Evolutionary conservation across 2,797 vertebrate genomes (phyloP).

Genomic region (Myotis myotis): DNA sequence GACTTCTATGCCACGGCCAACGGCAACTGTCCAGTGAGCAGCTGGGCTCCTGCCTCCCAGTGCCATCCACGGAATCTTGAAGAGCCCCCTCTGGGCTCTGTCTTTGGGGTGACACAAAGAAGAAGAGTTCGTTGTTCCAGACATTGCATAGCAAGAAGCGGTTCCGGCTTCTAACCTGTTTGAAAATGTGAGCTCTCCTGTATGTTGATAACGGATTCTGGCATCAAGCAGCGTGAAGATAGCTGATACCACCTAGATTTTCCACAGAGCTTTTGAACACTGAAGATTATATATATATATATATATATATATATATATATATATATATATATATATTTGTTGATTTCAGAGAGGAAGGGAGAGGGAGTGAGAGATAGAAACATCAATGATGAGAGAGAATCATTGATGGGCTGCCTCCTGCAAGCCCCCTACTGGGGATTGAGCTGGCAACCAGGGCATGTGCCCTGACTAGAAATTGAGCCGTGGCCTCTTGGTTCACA

Average conservation of each 20-base stretch:
- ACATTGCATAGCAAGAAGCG: constrained; percentile 29
- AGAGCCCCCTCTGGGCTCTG: constrained; percentile 18
- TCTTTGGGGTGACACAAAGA: constrained; percentile 6
- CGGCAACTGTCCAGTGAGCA: background rate
- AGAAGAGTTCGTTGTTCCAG: background rate
- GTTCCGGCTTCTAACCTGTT: background rate
- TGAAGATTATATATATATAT: no score
- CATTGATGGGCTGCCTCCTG: no score
- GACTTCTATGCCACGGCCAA: background rate
- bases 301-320: no score
- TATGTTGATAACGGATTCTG: constrained; percentile 39
- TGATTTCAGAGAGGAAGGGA: no score
- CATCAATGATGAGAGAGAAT: no score
- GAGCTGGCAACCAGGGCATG: no score
- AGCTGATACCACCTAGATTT: background rate
- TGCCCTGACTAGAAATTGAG: no score
- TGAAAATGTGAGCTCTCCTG: constrained; percentile 5
- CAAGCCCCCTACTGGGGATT: no score
- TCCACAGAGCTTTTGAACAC: background rate
- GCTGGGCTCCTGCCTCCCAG: background rate
- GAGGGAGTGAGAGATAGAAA: no score
- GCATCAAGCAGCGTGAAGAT: background rate
- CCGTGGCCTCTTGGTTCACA: no score
- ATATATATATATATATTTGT: no score
- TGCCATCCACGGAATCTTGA: background rate